phyloP scores from a whole-genome alignment of 2,888 invertebrate species.

The Amblyjoppa fuscipennis region DNA sequence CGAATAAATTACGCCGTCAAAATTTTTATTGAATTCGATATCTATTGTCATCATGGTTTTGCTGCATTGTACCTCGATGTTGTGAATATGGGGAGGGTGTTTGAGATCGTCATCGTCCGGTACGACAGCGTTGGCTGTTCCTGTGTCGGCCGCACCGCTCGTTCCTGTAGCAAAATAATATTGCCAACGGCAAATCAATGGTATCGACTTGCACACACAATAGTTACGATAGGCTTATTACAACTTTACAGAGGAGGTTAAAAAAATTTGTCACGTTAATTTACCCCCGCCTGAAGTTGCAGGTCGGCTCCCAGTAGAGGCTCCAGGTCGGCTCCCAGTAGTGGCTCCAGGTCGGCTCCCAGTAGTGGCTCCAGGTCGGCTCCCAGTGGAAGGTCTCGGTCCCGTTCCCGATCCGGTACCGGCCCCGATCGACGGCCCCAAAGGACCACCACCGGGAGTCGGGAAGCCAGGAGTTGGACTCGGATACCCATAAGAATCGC shows the following conservation, averaged over 20 bases:
- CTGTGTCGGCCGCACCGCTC: conserved; percentile 67
- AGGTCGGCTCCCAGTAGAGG: conserved; percentile 37
- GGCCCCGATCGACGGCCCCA: conserved; percentile 42
- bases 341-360: conserved; percentile 4
- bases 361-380: conserved; percentile 56
- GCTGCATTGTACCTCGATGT: conserved; percentile 91
- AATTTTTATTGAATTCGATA: conserved; percentile 91
- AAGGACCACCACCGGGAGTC: conserved; percentile 58
- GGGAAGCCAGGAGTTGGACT: conserved; percentile 64
- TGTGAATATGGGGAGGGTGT: conserved; percentile 92
- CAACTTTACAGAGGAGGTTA: no score
- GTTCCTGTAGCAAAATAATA: not conserved
- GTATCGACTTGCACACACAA: no score
- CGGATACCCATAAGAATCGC: conserved; percentile 77
- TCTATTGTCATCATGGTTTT: conserved; percentile 94
- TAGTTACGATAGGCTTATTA: not conserved
- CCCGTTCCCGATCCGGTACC: conserved; percentile 48
- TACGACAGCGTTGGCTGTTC: conserved; percentile 49
- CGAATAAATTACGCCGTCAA: conserved; percentile 93
- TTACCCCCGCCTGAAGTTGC: conserved; percentile 45
- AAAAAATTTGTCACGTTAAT: not conserved
- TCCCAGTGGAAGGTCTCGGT: conserved; percentile 68
- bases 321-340: conserved; percentile 13
- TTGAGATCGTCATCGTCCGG: conserved; percentile 87
- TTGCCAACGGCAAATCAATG: not conserved